These are phyloP conservation scores for Drosophila anomalata DNA, from an alignment of 2,888 invertebrate species.

Conservation along the genomic window DNA sequence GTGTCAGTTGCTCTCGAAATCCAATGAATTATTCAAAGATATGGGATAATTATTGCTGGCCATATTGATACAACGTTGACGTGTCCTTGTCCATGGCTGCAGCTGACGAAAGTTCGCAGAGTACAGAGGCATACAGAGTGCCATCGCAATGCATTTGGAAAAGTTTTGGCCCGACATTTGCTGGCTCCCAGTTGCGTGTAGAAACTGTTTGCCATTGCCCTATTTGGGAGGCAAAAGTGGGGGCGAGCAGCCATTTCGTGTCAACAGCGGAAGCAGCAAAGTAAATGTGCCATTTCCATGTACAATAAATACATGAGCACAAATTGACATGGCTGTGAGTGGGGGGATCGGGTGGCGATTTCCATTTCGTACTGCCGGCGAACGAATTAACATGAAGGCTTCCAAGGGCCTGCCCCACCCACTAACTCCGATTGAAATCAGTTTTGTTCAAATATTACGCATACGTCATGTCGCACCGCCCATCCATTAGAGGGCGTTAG, in stretches of 20 bases:
- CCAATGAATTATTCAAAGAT: conserved; percentile 43
- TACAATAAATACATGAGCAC: conserved; percentile 54
- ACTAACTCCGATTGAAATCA: conserved; percentile 31
- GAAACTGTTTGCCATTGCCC: conserved; percentile 31
- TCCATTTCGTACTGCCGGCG: conserved; percentile 4
- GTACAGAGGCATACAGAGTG: conserved; percentile 7
- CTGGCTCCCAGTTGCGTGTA: conserved; percentile 18
- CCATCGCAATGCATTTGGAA: conserved; percentile 34
- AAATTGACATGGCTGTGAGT: conserved; percentile 30
- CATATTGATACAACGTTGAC: conserved; percentile 12
- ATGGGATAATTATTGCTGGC: conserved; percentile 15
- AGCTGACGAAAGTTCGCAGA: conserved; percentile 32
- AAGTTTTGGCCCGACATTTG: conserved; percentile 14
- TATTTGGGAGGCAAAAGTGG: conserved; percentile 7
- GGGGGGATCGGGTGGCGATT: conserved; percentile 1
- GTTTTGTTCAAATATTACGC: conserved; percentile 51
- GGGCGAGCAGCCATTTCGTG: conserved; percentile 58
- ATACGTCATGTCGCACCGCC: conserved; percentile 48
- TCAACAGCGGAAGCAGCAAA: conserved; percentile 71
- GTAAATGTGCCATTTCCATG: conserved; percentile 69
- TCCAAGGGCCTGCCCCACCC: background rate
- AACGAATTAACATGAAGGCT: conserved; percentile 30
- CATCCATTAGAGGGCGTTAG: conserved; percentile 59
- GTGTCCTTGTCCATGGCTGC: conserved; percentile 44
- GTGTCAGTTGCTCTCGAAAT: conserved; percentile 1